Base-by-base conservation (phyloP, 2,888 invertebrate species). In the Caenorhabditis macrosperma region DNA sequence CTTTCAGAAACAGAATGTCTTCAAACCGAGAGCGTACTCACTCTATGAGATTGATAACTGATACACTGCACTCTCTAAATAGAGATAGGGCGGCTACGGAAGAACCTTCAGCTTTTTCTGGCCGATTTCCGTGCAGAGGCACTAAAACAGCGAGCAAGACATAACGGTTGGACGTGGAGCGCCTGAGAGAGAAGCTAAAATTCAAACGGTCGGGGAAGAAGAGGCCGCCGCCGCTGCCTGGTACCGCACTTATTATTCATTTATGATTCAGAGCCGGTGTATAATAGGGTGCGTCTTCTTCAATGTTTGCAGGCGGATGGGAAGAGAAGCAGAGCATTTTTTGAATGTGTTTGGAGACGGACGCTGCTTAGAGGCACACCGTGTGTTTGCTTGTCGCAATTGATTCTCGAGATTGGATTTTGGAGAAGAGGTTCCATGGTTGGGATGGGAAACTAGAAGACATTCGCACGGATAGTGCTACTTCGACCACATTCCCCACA, bases 231-330 rank as follows among this genome's bases (percentile, higher is more conserved):
- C 22, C 17, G 71, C 60, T 71, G 55, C 64, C 63, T 48, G 63
- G 71, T 72, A 72, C 71, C 72, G 72, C 72, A 72, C 72, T 72
- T 72, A 72, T 72, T 72, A 63, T 72, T 72, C 72, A 64, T 72
- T 72, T 72, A 72, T 72, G 72, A 72, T 72, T 72, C 72, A 72
- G 57, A 72, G 72, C 52, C 38, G 54, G 33, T 72, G 72, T 72
- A 72, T 72, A 64, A 72, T 72, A 64, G 63, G 72, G 72, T 72
- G 72, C 72, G 72, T 72, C 72, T 55, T 28, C 35, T 20, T 52
- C 66, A 66, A 66, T 66, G 75, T 66, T 66, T 72, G 66, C 52
- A 46, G 28, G 46, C 20, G 64, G 50, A 69, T 41, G 38, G 38
- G 26, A 57, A 44, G 35, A 44, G 66, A 41, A 64, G 44, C 9